Evolutionary conservation across 2,888 invertebrate species (phyloP).

Genomic region (Girardia tigrina): DNA sequence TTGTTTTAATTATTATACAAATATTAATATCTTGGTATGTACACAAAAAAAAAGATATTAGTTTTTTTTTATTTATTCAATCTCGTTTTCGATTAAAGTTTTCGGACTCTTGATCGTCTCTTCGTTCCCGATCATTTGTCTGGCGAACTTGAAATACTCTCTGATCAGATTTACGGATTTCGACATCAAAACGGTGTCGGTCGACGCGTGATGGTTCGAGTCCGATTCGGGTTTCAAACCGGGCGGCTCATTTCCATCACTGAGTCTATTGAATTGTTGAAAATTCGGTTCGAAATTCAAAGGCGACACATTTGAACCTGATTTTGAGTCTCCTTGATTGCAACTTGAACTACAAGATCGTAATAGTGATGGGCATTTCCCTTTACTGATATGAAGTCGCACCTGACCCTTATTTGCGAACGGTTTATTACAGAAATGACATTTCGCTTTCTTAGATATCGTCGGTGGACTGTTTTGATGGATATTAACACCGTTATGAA

Average conservation of each 20-base stretch:
- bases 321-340: neutral
- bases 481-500: neutral
- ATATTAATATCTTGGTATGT: constrained; percentile 3
- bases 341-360: constrained; percentile 28
- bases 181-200: neutral
- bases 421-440: constrained; percentile 48
- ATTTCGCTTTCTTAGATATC: constrained; percentile 44
- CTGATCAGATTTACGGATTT: neutral
- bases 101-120: neutral
- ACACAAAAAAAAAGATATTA: neutral
- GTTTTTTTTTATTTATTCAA: neutral
- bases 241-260: constrained; percentile 5
- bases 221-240: neutral
- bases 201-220: neutral
- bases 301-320: neutral
- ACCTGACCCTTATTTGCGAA: constrained; percentile 52
- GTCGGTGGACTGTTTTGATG: constrained; percentile 23
- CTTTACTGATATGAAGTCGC: constrained; percentile 45
- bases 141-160: constrained; percentile 3
- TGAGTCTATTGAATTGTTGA: neutral
- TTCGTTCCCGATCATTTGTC: neutral
- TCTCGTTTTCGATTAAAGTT: constrained; percentile 5
- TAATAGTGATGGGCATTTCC: constrained; percentile 36
- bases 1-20: neutral
- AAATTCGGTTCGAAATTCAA: constrained; percentile 6